phyloP scores from a whole-genome alignment of 2,888 invertebrate genomes.

The Brachyptera risi region DNA sequence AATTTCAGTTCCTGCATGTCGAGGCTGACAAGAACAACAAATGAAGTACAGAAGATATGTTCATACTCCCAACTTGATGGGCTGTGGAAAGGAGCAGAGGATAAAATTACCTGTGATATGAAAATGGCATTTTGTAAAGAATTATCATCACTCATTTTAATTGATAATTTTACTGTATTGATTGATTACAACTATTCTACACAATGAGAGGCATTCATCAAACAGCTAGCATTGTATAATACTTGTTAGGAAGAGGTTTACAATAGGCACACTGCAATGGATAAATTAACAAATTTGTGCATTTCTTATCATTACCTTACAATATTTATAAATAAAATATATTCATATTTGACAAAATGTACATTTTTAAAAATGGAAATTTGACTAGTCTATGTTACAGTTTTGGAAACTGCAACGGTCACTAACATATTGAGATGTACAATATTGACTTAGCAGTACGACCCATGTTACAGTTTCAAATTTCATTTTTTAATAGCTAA shows the following conservation, averaged over 20 bases:
- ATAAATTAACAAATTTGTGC: background rate
- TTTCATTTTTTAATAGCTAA: no score
- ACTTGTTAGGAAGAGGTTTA: slow-evolving; percentile 4
- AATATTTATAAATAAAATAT: slow-evolving; percentile 5
- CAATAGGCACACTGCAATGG: slow-evolving; percentile 4
- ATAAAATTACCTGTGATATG: background rate
- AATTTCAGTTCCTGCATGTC: background rate
- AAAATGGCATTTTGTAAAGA: no score
- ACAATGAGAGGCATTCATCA: background rate
- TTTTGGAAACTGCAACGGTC: no score
- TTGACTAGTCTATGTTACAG: background rate
- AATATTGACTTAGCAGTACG: no score
- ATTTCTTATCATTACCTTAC: background rate
- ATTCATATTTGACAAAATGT: slow-evolving; percentile 7
- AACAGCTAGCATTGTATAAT: background rate
- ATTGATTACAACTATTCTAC: background rate
- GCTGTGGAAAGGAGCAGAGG: background rate
- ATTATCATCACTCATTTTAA: no score
- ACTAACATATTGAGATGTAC: background rate
- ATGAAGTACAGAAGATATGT: no score
- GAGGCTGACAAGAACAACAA: no score
- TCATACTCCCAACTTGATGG: background rate
- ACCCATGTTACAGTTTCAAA: no score
- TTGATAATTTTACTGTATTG: no score
- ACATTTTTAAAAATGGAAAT: background rate